phyloP scores from a whole-genome alignment of 2,888 invertebrate genomes.

The Agonopterix arenella region DNA sequence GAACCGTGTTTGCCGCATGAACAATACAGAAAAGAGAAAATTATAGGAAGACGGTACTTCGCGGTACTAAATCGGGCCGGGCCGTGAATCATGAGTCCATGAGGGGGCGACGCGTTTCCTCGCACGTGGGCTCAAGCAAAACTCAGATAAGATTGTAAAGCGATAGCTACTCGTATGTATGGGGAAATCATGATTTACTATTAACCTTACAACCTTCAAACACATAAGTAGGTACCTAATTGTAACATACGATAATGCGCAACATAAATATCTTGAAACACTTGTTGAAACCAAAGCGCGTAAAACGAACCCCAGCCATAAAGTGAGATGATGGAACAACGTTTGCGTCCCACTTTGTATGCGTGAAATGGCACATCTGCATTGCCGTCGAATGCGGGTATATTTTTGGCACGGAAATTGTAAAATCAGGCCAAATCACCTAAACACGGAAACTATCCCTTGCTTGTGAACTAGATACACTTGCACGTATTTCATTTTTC shows the following conservation, averaged over 20 bases:
- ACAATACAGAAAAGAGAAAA: not conserved
- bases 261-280: too few species aligned
- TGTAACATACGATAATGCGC: too few species aligned
- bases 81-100: not conserved
- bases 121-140: not conserved
- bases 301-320: not conserved
- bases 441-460: constrained; percentile 13
- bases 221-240: too few species aligned
- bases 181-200: too few species aligned
- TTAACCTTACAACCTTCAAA: too few species aligned
- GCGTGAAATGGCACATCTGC: constrained; percentile 63
- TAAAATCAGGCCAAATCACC: constrained; percentile 38
- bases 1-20: not conserved
- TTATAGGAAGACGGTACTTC: too few species aligned
- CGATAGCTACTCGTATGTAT: too few species aligned
- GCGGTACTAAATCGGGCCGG: not conserved
- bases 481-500: not conserved
- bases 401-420: constrained; percentile 55
- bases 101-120: not conserved
- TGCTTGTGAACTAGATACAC: not conserved
- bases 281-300: too few species aligned
- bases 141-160: too few species aligned
- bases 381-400: constrained; percentile 50
- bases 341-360: constrained; percentile 42
- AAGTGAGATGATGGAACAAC: not conserved